phyloP scores from a whole-genome alignment of 2,888 invertebrate species.

The Dryococelus australis region DNA sequence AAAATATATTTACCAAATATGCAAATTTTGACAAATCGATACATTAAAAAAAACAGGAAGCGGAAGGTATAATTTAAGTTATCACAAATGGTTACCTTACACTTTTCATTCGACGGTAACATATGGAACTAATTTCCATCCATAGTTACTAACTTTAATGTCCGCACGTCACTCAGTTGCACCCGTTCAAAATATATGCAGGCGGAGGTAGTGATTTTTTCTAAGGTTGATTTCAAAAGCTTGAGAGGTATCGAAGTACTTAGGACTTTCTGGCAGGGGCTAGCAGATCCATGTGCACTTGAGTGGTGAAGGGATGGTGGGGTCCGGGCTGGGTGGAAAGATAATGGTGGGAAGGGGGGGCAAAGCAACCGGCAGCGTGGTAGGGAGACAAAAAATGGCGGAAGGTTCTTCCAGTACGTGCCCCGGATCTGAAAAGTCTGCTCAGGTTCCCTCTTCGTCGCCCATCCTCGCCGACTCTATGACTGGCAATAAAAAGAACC shows the following conservation, averaged over 20 bases:
- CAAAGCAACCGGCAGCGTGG: background rate
- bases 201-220: no score
- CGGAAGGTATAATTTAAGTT: no score
- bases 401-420: conserved; percentile 5
- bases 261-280: background rate
- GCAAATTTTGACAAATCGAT: no score
- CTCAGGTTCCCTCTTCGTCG: background rate
- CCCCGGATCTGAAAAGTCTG: conserved; percentile 9
- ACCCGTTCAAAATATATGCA: no score
- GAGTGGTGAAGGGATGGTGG: background rate
- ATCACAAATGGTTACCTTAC: no score
- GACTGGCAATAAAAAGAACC: background rate
- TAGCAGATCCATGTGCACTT: background rate
- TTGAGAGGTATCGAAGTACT: background rate
- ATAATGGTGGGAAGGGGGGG: background rate
- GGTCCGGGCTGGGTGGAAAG: background rate
- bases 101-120: no score
- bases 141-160: no score
- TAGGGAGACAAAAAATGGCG: conserved; percentile 9
- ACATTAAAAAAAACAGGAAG: no score
- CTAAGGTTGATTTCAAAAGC: no score
- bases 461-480: background rate
- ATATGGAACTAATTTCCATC: no score
- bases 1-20: no score
- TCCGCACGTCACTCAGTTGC: no score